These are phyloP conservation scores for Sycophaga agraensis DNA, from an alignment of 1,140 invertebrate species.

Conservation along the genomic window DNA sequence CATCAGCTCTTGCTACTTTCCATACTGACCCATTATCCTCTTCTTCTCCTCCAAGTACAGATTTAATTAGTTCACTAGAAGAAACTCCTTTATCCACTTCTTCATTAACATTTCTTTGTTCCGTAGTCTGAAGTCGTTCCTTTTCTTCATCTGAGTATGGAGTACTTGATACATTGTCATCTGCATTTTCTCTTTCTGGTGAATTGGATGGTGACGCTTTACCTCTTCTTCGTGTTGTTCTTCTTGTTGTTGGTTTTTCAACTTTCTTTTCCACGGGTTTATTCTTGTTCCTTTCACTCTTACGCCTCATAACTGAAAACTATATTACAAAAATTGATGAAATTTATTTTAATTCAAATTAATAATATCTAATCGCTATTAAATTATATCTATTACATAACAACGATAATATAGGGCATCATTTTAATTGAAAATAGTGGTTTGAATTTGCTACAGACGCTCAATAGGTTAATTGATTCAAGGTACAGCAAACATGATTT, in stretches of 20 bases:
- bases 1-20: conserved; percentile 60
- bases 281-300: conserved; percentile 56
- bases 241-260: conserved; percentile 50
- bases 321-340: neutral
- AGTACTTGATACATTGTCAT: conserved; percentile 29
- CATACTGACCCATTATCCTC: conserved; percentile 51
- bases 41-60: conserved; percentile 35
- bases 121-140: conserved; percentile 25
- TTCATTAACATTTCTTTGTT: conserved; percentile 14
- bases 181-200: conserved; percentile 43
- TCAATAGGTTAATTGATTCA: conserved; percentile 22
- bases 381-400: conserved; percentile 4
- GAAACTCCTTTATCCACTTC: conserved; percentile 32
- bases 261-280: conserved; percentile 55
- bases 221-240: conserved; percentile 44
- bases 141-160: conserved; percentile 33
- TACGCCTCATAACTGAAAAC: conserved; percentile 51
- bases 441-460: conserved; percentile 4
- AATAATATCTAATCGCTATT: neutral
- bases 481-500: conserved; percentile 17
- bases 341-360: neutral
- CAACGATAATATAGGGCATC: neutral
- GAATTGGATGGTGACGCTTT: conserved; percentile 49
- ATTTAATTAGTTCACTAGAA: conserved; percentile 34
- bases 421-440: neutral